Conservation (phyloP, 2,797 vertebrate genomes). For the Mycteria americana region DNA sequence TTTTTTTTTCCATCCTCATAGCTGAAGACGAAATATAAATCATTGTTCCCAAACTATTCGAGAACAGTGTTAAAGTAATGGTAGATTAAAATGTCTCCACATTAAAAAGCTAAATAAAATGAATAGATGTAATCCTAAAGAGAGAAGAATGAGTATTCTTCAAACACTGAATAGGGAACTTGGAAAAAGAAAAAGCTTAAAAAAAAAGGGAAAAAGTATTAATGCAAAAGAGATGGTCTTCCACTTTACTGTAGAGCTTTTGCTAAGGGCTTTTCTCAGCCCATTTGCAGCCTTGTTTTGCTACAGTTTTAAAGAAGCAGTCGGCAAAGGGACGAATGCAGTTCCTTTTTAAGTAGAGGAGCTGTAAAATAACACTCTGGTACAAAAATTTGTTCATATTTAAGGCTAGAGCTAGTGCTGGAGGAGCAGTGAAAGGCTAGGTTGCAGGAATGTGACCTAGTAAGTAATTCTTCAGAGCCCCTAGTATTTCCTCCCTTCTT, state of each 20-base stretch:
- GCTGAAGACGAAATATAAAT: slow-evolving; percentile 18
- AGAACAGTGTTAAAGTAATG: slow-evolving; percentile 55
- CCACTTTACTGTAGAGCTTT: slow-evolving; percentile 13
- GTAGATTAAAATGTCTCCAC: slow-evolving; percentile 59
- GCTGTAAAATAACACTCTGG: not conserved
- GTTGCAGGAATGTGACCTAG: not conserved
- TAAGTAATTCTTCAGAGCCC: not conserved
- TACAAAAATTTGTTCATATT: not conserved
- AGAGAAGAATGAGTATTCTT: slow-evolving; percentile 63
- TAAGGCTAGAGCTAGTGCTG: not conserved
- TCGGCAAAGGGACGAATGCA: not conserved
- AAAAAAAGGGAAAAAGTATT: not conserved
- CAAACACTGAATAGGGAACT: slow-evolving; percentile 52
- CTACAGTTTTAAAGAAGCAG: slow-evolving; percentile 24
- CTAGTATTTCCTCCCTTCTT: not conserved
- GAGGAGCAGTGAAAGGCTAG: not conserved
- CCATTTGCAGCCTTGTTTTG: slow-evolving; percentile 30
- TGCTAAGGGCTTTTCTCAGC: slow-evolving; percentile 39
- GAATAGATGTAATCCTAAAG: slow-evolving; percentile 64
- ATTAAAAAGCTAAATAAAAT: slow-evolving; percentile 63
- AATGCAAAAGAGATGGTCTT: slow-evolving; percentile 61
- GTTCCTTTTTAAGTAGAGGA: not conserved
- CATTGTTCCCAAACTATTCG: slow-evolving; percentile 23
- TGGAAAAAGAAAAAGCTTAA: slow-evolving; percentile 6
- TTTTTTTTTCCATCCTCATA: not conserved